Percentiles rank a stretch among this genome's conserved stretches.
Conservation (phyloP, 2,797 vertebrate genomes). For the Lepilemur septentrionalis region DNA sequence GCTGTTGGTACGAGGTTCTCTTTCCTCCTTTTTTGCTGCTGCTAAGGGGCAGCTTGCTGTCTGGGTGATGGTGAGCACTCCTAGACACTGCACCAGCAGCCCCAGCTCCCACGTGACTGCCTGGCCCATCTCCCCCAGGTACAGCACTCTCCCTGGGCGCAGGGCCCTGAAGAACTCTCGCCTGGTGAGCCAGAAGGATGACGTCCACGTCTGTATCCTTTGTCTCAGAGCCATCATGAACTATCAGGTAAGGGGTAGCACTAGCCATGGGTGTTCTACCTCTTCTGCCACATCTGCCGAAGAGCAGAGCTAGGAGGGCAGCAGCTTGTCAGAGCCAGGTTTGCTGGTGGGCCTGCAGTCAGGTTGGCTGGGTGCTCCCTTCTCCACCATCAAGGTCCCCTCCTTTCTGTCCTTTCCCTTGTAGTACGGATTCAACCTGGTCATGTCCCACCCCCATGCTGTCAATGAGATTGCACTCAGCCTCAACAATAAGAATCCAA, state of each 20-base stretch:
- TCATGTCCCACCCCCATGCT: slow-evolving; percentile 97
- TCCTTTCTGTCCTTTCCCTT: background rate
- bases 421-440: slow-evolving; percentile 98
- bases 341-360: background rate
- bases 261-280: background rate
- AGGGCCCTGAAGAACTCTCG: slow-evolving; percentile 96
- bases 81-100: background rate
- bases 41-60: background rate
- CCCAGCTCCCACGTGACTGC: background rate
- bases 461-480: slow-evolving; percentile 99
- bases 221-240: slow-evolving; percentile 98
- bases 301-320: background rate
- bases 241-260: slow-evolving; percentile 91
- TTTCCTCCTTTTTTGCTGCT: background rate
- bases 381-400: background rate
- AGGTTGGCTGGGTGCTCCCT: background rate
- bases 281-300: background rate
- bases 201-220: slow-evolving; percentile 98
- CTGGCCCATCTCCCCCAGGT: slow-evolving; percentile 83
- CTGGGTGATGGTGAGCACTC: background rate
- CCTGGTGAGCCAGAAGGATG: slow-evolving; percentile 97
- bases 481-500: slow-evolving; percentile 97
- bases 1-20: background rate
- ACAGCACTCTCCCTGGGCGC: slow-evolving; percentile 91
- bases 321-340: background rate